A percentile compares a stretch with the other conserved stretches of the same genome.
Conservation (phyloP, 2,113 vertebrate species). For the Rhagologus leucostigma region DNA sequence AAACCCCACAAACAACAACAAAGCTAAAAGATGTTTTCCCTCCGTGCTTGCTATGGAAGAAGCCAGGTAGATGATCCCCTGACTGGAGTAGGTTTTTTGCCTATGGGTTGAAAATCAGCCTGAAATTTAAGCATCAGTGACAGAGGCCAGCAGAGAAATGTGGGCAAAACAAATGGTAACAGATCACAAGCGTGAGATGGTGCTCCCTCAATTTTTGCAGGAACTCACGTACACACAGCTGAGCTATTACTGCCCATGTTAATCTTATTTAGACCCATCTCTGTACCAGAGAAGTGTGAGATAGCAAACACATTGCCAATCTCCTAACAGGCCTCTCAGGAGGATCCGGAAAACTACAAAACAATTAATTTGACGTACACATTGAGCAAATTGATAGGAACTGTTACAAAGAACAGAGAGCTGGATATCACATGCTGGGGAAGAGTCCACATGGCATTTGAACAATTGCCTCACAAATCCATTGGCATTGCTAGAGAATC, state of each 20-base stretch:
- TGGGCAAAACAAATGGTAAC: fast-evolving
- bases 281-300: background rate
- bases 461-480: background rate
- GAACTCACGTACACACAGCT: background rate
- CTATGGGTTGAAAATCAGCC: background rate
- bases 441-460: background rate
- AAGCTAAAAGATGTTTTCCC: background rate
- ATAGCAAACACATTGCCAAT: background rate
- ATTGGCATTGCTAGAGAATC: background rate
- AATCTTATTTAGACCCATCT: background rate
- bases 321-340: background rate
- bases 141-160: background rate
- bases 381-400: background rate
- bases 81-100: background rate
- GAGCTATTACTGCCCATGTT: background rate
- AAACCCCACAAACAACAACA: background rate
- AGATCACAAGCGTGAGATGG: background rate
- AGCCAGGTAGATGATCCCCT: background rate
- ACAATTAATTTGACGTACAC: background rate
- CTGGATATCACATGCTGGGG: background rate
- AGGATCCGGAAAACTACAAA: background rate
- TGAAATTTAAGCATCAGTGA: background rate
- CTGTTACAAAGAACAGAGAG: background rate
- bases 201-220: background rate
- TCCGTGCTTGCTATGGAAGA: background rate